Base-by-base conservation (phyloP, 1,140 invertebrate species). In the Proctacanthus coquilletti region DNA sequence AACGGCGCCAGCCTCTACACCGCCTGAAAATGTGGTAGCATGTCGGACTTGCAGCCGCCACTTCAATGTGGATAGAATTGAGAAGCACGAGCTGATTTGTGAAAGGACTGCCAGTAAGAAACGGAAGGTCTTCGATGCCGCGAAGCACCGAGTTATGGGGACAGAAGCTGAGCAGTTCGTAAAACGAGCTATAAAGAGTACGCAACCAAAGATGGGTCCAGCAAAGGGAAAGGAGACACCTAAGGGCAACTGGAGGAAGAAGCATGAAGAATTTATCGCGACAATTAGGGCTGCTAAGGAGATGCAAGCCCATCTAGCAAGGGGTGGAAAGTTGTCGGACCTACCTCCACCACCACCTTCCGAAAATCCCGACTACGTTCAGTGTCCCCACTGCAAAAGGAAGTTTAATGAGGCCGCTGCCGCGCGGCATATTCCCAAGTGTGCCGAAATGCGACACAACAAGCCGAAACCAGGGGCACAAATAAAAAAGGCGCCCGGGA, bases 361-460 rank as follows among this genome's bases (percentile, higher is more conserved):
- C 0, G 78, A 81, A 51, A 88, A 77, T 50, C 80, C 83, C 8
- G 88, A 96, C 65, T 92, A 94, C 57, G 72, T 93, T 4, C 74
- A 79, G 47, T 97, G 92, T 56, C 89, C 89, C 1, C 80, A 93
- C 61, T 97, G 93, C 58, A 66, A 67, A 9, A 69, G 93, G 11
- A 80, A 77, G 49, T 97, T 96, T 67, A 89, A 81, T 61, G 67
- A 80, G 52, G 64, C 64, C 0, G 89, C 85, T 0, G 93, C 91
- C 2, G 83, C 88, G 42, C 62, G 92, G 29, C 93, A 97, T 62
- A 93, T 97, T 50, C 91, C 92, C 10, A 85, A 86, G 61, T 97
- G 93, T 65, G 75, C 77, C 48, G 74, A 68, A 45, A 87, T 81
- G 65, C 62, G 74, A 44, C 80, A 83, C 55, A 91, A 87, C 58